A percentile compares a stretch with the other conserved stretches of the same genome.
phyloP scores from a whole-genome alignment of 2,888 invertebrate genomes.

The Meghimatium bilineatum region DNA sequence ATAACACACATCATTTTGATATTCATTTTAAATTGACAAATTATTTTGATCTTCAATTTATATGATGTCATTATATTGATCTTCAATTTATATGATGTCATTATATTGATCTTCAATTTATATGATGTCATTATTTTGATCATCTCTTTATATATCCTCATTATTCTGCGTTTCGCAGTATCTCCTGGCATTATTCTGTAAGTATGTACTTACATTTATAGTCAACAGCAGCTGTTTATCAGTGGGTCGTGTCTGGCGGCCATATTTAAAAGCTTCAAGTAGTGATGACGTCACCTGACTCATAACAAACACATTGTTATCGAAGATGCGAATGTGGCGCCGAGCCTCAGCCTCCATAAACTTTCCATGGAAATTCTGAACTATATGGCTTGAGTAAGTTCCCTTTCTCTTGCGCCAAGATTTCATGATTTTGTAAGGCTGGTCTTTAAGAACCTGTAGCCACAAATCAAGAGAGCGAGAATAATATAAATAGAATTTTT shows the following conservation, averaged over 20 bases:
- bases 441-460: constrained; percentile 39
- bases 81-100: too few relatives aligned
- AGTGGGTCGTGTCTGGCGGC: constrained; percentile 46
- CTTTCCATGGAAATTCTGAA: constrained; percentile 66
- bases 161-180: too few relatives aligned
- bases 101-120: too few relatives aligned
- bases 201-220: constrained; percentile 46
- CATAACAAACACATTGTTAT: constrained; percentile 73
- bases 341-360: constrained; percentile 60
- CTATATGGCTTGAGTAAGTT: constrained; percentile 67
- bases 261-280: constrained; percentile 64
- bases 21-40: too few relatives aligned
- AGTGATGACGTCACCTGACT: constrained; percentile 67
- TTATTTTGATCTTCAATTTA: too few relatives aligned
- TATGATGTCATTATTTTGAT: too few relatives aligned
- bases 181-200: too few relatives aligned
- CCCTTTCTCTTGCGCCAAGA: constrained; percentile 64
- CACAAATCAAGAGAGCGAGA: too few relatives aligned
- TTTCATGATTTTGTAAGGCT: constrained; percentile 56
- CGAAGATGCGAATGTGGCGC: constrained; percentile 62
- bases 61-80: too few relatives aligned
- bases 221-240: constrained; percentile 47
- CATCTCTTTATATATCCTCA: too few relatives aligned
- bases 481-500: too few relatives aligned
- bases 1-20: too few relatives aligned